Conservation (phyloP, 2,888 invertebrate genomes). For the Clostera curtula region DNA sequence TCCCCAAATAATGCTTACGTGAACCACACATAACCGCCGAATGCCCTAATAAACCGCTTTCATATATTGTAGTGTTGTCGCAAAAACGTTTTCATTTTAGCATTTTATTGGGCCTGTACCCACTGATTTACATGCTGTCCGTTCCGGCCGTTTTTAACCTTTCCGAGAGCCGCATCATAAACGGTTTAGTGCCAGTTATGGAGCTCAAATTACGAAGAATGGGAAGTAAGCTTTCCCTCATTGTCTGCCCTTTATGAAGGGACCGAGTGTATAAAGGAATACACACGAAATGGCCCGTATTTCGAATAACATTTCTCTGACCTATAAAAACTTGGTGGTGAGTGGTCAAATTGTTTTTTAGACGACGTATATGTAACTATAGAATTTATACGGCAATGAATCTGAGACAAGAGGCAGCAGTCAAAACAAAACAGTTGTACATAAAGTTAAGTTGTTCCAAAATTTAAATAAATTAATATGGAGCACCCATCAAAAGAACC, state of each 20-base stretch:
- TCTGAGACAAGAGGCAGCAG: too few species aligned
- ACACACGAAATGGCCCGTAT: slow-evolving; percentile 55
- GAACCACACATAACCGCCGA: slow-evolving; percentile 16
- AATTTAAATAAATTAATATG: too few species aligned
- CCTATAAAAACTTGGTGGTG: slow-evolving; percentile 51
- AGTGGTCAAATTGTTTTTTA: slow-evolving; percentile 45
- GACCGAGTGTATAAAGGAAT: slow-evolving; percentile 58
- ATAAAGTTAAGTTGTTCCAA: too few species aligned
- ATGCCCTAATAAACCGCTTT: slow-evolving; percentile 26
- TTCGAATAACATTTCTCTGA: slow-evolving; percentile 64
- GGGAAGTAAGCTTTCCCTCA: slow-evolving; percentile 54
- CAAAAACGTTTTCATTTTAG: slow-evolving; percentile 41
- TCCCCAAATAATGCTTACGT: slow-evolving; percentile 7
- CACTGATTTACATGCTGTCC: slow-evolving; percentile 51
- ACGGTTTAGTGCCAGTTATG: slow-evolving; percentile 65
- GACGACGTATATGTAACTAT: slow-evolving; percentile 27
- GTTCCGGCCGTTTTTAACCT: slow-evolving; percentile 60
- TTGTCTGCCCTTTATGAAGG: slow-evolving; percentile 64
- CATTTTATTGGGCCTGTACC: slow-evolving; percentile 45
- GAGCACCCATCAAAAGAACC: too few species aligned
- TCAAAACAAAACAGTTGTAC: too few species aligned
- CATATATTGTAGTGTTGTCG: slow-evolving; percentile 29
- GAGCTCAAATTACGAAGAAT: slow-evolving; percentile 64
- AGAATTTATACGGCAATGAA: too few species aligned
- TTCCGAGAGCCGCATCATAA: slow-evolving; percentile 65